Percentiles rank a stretch among this genome's conserved stretches.
These are phyloP conservation scores for Scaeva pyrastri DNA, from an alignment of 2,888 invertebrate species.

Conservation along the genomic window DNA sequence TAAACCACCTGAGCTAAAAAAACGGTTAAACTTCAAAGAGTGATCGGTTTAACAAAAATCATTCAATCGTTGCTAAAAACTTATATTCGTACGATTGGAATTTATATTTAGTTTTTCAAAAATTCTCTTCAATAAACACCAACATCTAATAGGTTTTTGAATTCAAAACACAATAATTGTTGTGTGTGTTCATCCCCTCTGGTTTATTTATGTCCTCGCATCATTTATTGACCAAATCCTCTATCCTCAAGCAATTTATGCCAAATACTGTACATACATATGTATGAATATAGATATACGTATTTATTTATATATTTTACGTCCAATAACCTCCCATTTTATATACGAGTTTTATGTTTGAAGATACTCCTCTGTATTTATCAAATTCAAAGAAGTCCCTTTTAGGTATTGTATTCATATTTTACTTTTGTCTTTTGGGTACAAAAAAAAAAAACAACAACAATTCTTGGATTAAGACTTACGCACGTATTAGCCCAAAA, in stretches of 20 bases:
- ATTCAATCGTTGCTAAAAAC: too few relatives aligned
- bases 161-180: slow-evolving; percentile 15
- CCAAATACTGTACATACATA: slow-evolving; percentile 5
- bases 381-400: slow-evolving; percentile 16
- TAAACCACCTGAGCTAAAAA: too few relatives aligned
- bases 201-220: slow-evolving; percentile 9
- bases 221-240: slow-evolving; percentile 29
- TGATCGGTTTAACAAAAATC: too few relatives aligned
- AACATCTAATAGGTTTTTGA: neutral
- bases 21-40: too few relatives aligned
- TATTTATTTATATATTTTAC: slow-evolving; percentile 27
- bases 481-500: slow-evolving; percentile 35
- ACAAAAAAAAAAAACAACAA: neutral
- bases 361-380: neutral
- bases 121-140: too few relatives aligned
- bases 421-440: slow-evolving; percentile 14
- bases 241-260: slow-evolving; percentile 5
- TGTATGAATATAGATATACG: neutral
- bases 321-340: too few relatives aligned
- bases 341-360: neutral
- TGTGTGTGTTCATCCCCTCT: slow-evolving; percentile 8
- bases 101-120: slow-evolving; percentile 10
- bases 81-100: too few relatives aligned
- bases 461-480: slow-evolving; percentile 14
- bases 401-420: slow-evolving; percentile 8